Conservation (phyloP, 2,797 vertebrate genomes). For the Pseudochirops cupreus region DNA sequence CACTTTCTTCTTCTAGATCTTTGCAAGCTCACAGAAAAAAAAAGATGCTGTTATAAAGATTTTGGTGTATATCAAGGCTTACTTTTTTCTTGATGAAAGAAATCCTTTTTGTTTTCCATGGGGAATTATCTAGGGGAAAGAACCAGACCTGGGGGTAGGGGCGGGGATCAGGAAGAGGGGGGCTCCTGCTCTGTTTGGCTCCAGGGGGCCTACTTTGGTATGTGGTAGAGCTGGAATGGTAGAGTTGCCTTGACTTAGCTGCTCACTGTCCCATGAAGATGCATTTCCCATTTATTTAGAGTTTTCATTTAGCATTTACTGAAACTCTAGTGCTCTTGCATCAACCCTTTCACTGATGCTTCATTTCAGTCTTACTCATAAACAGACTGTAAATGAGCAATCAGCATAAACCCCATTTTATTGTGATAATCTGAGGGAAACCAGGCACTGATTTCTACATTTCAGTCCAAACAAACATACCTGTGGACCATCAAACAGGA, state of each 20-base stretch:
- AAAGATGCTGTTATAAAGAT: background rate
- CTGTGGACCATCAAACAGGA: constrained; percentile 78
- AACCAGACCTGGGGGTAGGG: background rate
- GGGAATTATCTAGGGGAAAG: background rate
- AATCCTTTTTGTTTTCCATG: background rate
- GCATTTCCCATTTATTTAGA: background rate
- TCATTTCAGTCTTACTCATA: constrained; percentile 66
- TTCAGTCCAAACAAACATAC: constrained; percentile 81
- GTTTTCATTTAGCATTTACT: constrained; percentile 70
- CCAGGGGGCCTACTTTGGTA: background rate
- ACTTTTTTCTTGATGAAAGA: background rate
- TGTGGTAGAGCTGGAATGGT: background rate
- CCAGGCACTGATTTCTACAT: constrained; percentile 68
- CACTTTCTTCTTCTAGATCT: background rate
- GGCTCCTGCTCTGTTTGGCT: background rate
- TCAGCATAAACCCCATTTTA: constrained; percentile 62
- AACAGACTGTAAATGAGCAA: constrained; percentile 78
- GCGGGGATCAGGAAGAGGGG: background rate
- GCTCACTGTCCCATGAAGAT: constrained; percentile 30
- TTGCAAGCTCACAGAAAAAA: background rate
- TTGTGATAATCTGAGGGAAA: constrained; percentile 73
- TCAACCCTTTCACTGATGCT: constrained; percentile 57
- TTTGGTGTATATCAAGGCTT: background rate
- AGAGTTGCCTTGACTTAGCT: background rate
- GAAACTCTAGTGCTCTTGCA: constrained; percentile 69